Conservation (phyloP, 2,113 vertebrate species). For the Pachycephala philippinensis region DNA sequence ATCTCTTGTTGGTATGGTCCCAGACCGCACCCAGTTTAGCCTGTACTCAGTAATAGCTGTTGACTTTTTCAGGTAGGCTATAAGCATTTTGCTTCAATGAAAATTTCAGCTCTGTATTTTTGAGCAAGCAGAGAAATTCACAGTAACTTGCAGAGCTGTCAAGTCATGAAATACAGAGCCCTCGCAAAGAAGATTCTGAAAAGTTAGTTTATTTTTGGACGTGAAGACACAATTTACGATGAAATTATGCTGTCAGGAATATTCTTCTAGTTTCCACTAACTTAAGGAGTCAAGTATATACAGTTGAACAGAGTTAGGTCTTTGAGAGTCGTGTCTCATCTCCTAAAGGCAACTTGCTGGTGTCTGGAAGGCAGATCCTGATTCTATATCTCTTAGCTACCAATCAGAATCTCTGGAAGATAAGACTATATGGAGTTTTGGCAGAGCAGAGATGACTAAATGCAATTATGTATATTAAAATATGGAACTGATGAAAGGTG, state of each 20-base stretch:
- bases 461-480: not conserved
- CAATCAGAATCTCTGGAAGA: not conserved
- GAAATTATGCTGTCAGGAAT: not conserved
- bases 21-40: not conserved
- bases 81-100: not conserved
- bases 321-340: not conserved
- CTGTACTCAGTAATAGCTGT: not conserved
- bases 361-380: not conserved
- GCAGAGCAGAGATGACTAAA: not conserved
- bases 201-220: not conserved
- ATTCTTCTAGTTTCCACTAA: not conserved
- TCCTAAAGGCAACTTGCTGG: not conserved
- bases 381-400: not conserved
- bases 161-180: not conserved
- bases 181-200: not conserved
- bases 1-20: not conserved
- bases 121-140: not conserved
- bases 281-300: not conserved
- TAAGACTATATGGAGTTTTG: not conserved
- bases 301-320: not conserved
- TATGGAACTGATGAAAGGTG: not conserved
- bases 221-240: not conserved
- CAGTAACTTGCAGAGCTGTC: not conserved
- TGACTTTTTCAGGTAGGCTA: not conserved
- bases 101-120: not conserved